Evolutionary conservation across 2,113 vertebrate species (phyloP), one percentile per base, ranked within the genome.

Genomic region (Pycnonotus jocosus): DNA sequence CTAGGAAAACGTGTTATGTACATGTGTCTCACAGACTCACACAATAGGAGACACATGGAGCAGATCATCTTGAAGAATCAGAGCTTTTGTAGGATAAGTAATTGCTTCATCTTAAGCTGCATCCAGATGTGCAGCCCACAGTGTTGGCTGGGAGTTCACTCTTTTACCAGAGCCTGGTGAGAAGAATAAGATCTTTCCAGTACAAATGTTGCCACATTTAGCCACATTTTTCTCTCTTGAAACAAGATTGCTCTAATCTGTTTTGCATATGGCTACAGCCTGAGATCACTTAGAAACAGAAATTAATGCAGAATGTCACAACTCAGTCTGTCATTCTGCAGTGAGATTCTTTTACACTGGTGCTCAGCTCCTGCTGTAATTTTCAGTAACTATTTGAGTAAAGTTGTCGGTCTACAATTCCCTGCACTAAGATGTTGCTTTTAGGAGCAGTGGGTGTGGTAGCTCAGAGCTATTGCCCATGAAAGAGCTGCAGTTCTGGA

Each of bases 11-110:
- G 38, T 90, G 92, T 47, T 88, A 44, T 15, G n/a, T 88, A 35
- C 79, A 81, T 96, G 71, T 96, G 92, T 47, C 42, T 92, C 50
- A n/a, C 96, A 96, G 90, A 45, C 58, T 65, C 27, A 2, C 78
- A 69, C 66, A 50, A 62, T n/a, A 47, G 58, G 20, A 58, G 74
- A 38, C 93, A 93, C 76, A 77, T 90, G 86, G 86, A 77, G 42
- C 16, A 62, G 66, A 96, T 53, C 53, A 77, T 86, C 45, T 62
- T 70, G 76, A 91, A 88, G 76, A 68, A 74, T 78, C 71, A 78
- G 79, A 92, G 58, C 60, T 88, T 71, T 94, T 95, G 81, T 60
- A 87, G 87, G 56, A 45, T 89, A 94, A 96, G 74, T 90, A 94
- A 96, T 86, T 92, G 64, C 92, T 92, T 93, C 71, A 90, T 93